Percentiles rank a stretch among this genome's conserved stretches.
phyloP scores from a whole-genome alignment of 2,888 invertebrate species.

The Isotomurus palustris region DNA sequence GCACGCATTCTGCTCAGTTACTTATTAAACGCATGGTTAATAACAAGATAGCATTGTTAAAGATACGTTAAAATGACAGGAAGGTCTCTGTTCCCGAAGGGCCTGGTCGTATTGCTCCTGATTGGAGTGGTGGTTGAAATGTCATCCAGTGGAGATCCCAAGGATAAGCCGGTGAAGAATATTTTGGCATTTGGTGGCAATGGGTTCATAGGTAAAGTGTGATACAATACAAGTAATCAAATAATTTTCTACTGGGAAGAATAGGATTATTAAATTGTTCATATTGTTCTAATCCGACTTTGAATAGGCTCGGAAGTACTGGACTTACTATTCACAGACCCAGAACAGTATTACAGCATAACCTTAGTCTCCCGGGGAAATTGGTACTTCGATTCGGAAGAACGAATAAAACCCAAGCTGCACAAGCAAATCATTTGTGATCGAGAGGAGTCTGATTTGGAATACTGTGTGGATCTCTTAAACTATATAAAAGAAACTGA shows the following conservation, averaged over 20 bases:
- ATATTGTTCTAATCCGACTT: not conserved
- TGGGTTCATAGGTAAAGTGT: conserved; percentile 50
- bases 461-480: conserved; percentile 47
- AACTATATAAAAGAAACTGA: conserved; percentile 36
- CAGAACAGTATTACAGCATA: conserved; percentile 47
- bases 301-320: conserved; percentile 49
- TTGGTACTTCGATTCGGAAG: conserved; percentile 52
- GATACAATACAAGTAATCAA: not conserved
- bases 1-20: too few relatives aligned
- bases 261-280: not conserved
- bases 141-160: too few relatives aligned
- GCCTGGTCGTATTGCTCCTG: too few relatives aligned
- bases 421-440: conserved; percentile 49
- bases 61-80: too few relatives aligned
- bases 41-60: too few relatives aligned
- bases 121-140: too few relatives aligned
- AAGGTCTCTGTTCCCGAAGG: too few relatives aligned
- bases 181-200: conserved; percentile 52
- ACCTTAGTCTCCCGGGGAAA: conserved; percentile 52
- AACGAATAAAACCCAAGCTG: conserved; percentile 45
- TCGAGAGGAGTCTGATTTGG: conserved; percentile 47
- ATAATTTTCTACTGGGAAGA: too few relatives aligned
- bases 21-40: too few relatives aligned
- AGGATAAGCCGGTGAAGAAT: conserved; percentile 21
- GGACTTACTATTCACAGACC: conserved; percentile 47